Conservation (phyloP, 2,113 vertebrate species). For the Cichladusa arquata region DNA sequence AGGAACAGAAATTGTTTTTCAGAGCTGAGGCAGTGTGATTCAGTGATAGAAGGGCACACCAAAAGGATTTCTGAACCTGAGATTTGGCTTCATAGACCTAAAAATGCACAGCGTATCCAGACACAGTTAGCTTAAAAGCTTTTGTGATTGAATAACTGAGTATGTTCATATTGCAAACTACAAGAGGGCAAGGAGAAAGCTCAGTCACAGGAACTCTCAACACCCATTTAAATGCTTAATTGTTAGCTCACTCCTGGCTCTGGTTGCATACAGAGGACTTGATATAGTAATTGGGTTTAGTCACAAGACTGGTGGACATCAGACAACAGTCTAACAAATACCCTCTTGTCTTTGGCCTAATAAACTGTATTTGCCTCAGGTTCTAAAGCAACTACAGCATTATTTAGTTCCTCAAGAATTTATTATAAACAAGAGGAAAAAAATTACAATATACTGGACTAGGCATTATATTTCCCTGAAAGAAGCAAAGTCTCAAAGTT, state of each 20-base stretch:
- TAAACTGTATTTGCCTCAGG: not conserved
- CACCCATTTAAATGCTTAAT: slow-evolving; percentile 4
- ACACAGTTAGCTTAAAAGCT: slow-evolving; percentile 19
- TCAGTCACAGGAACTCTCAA: not conserved
- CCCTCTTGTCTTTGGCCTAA: not conserved
- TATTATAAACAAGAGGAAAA: not conserved
- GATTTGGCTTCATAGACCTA: not conserved
- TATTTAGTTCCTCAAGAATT: not conserved
- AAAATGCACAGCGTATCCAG: not conserved
- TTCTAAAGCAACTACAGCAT: not conserved
- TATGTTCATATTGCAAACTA: not conserved
- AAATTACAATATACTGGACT: not conserved
- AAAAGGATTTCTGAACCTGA: not conserved
- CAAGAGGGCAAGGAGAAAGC: not conserved
- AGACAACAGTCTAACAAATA: not conserved
- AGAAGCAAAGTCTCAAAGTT: not conserved
- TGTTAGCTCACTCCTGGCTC: not conserved
- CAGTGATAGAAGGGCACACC: not conserved
- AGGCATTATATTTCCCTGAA: not conserved
- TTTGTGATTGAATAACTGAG: slow-evolving; percentile 40
- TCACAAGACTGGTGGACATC: not conserved
- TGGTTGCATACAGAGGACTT: not conserved
- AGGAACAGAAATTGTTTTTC: not conserved
- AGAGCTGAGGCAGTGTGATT: not conserved
- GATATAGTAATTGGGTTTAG: not conserved